Evolutionary conservation across 2,888 invertebrate genomes (phyloP).

Genomic region (Hirtodrosophila duncani): DNA sequence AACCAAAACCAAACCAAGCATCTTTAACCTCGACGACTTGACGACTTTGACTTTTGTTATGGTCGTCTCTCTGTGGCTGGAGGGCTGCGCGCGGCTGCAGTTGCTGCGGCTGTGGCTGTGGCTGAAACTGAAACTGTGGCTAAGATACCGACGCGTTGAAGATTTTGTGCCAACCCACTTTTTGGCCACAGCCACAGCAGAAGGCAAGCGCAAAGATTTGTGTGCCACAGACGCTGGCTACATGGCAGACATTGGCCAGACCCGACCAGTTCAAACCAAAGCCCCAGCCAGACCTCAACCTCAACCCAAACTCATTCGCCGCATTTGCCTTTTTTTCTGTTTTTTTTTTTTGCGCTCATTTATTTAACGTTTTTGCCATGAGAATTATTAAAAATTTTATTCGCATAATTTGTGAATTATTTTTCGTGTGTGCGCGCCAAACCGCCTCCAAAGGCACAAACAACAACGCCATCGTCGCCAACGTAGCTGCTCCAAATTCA

Average conservation of each 20-base stretch:
- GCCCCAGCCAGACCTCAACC: not conserved
- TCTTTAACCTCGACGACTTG: slow-evolving; percentile 52
- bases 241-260: slow-evolving; percentile 12
- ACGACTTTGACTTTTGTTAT: slow-evolving; percentile 55
- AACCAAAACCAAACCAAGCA: slow-evolving; percentile 33
- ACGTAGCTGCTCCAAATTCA: too few relatives aligned
- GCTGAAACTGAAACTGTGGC: slow-evolving; percentile 23
- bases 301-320: not conserved
- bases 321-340: slow-evolving; percentile 10
- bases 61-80: too few relatives aligned
- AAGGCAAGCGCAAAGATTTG: slow-evolving; percentile 4
- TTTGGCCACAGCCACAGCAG: slow-evolving; percentile 40
- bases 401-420: slow-evolving; percentile 78
- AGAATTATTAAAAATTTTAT: slow-evolving; percentile 78
- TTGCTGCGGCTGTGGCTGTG: slow-evolving; percentile 18
- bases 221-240: not conserved
- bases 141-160: slow-evolving; percentile 61
- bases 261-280: too few relatives aligned
- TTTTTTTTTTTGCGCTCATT: slow-evolving; percentile 49
- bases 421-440: slow-evolving; percentile 59
- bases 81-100: slow-evolving; percentile 30
- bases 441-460: slow-evolving; percentile 50
- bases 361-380: slow-evolving; percentile 64
- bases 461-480: too few relatives aligned
- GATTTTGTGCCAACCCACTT: slow-evolving; percentile 65